These are phyloP conservation scores for Parus major DNA, from an alignment of 2,113 vertebrate species.

Conservation along the genomic window DNA sequence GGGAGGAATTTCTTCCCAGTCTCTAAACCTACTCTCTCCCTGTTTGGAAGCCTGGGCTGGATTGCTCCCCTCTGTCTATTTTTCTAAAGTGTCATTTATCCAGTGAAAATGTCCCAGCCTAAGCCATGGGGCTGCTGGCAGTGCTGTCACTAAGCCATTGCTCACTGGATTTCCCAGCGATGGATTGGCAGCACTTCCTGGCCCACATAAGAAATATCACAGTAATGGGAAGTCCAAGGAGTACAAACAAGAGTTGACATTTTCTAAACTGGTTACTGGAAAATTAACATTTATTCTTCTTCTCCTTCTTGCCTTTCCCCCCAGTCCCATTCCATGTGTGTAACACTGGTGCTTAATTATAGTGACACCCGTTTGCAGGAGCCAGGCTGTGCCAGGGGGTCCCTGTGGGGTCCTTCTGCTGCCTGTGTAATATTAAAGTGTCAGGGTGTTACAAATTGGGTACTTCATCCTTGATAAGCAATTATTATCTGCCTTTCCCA, in stretches of 20 bases:
- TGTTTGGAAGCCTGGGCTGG: background rate
- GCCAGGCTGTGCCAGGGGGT: slow-evolving; percentile 71
- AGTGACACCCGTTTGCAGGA: slow-evolving; percentile 67
- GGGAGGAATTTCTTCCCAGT: background rate
- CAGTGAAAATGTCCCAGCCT: background rate
- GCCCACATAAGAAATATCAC: background rate
- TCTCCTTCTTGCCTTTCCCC: slow-evolving; percentile 28
- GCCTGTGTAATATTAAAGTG: slow-evolving; percentile 76
- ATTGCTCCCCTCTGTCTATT: background rate
- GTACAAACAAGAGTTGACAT: background rate
- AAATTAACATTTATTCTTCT: slow-evolving; percentile 61
- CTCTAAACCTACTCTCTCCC: background rate
- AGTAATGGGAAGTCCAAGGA: background rate
- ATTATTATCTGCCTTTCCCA: slow-evolving; percentile 81
- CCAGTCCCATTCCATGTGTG: slow-evolving; percentile 33
- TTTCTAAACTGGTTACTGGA: slow-evolving; percentile 49
- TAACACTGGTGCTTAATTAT: slow-evolving; percentile 69
- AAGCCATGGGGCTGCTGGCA: background rate
- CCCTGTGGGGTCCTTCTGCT: slow-evolving; percentile 75
- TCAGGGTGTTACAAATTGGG: slow-evolving; percentile 80
- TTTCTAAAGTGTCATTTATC: background rate
- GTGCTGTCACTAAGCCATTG: background rate
- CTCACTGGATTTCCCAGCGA: background rate
- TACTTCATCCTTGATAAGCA: slow-evolving; percentile 79
- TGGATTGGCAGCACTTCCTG: background rate